phyloP scores from a whole-genome alignment of 2,797 vertebrate genomes.

The Telmatherina bonti region DNA sequence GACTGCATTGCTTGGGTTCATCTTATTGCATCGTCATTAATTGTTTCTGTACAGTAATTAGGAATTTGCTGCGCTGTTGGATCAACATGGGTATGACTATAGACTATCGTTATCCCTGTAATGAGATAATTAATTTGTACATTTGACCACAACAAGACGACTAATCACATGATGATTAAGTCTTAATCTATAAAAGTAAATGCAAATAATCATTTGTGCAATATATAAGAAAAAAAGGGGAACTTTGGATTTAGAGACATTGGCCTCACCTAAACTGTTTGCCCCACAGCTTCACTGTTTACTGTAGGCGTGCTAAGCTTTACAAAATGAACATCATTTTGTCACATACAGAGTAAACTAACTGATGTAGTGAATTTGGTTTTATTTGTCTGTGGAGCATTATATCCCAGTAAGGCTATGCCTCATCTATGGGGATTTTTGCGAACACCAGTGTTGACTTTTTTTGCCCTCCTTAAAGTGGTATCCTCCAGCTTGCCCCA shows the following conservation, averaged over 20 bases:
- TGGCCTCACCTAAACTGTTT: background rate
- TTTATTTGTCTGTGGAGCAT: background rate
- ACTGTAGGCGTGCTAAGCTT: background rate
- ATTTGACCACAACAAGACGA: conserved; percentile 7
- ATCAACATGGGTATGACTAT: background rate
- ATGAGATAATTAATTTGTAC: conserved; percentile 11
- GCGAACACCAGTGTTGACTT: background rate
- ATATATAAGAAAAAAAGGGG: background rate
- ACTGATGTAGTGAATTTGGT: background rate
- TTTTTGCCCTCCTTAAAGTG: background rate
- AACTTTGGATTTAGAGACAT: background rate
- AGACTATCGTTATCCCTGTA: background rate
- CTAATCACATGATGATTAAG: conserved; percentile 6
- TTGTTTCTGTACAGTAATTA: background rate
- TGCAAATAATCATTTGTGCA: background rate
- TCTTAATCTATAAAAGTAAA: conserved; percentile 1
- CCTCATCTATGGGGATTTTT: background rate
- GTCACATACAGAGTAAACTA: background rate
- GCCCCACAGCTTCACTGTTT: background rate
- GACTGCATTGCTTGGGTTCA: background rate
- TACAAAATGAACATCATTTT: background rate
- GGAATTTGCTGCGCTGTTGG: background rate
- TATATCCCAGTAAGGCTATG: background rate
- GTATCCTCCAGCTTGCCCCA: background rate
- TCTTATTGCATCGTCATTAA: background rate